Evolutionary conservation across 2,888 invertebrate species (phyloP).

Genomic region (Coleophora deauratella): DNA sequence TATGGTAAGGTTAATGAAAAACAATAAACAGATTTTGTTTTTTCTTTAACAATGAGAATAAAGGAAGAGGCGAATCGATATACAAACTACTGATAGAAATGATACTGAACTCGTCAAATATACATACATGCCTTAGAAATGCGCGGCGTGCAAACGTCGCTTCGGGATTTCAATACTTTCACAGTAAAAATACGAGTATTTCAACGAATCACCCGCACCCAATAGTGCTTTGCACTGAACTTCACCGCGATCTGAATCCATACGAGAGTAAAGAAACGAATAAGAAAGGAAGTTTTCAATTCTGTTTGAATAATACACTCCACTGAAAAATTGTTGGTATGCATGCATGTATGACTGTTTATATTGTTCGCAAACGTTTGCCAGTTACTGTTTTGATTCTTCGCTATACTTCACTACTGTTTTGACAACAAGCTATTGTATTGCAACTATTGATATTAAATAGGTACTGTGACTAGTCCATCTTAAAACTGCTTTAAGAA

Average conservation of each 20-base stretch:
- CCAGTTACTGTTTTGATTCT: background rate
- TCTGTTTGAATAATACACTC: constrained; percentile 43
- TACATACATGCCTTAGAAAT: constrained; percentile 2
- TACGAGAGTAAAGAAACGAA: constrained; percentile 27
- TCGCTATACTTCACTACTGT: background rate
- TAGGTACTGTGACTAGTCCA: no score
- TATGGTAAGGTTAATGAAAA: no score
- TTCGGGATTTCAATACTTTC: constrained; percentile 4
- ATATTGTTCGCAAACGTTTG: constrained; percentile 15
- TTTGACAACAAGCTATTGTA: background rate
- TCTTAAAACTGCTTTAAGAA: no score
- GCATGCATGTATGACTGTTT: constrained; percentile 10
- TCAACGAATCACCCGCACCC: constrained; percentile 16
- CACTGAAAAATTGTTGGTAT: constrained; percentile 28
- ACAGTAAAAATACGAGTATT: constrained; percentile 4
- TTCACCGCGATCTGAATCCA: constrained; percentile 42
- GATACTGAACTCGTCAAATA: no score
- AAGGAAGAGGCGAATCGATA: no score
- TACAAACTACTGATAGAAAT: no score
- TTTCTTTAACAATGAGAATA: no score
- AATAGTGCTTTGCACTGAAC: constrained; percentile 25
- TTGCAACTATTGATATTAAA: no score
- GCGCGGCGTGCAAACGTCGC: constrained; percentile 2
- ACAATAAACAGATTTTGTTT: no score
- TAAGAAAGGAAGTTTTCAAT: constrained; percentile 56